Conservation (phyloP, 1,140 invertebrate species). For the Mycetomoellerius zeteki region DNA sequence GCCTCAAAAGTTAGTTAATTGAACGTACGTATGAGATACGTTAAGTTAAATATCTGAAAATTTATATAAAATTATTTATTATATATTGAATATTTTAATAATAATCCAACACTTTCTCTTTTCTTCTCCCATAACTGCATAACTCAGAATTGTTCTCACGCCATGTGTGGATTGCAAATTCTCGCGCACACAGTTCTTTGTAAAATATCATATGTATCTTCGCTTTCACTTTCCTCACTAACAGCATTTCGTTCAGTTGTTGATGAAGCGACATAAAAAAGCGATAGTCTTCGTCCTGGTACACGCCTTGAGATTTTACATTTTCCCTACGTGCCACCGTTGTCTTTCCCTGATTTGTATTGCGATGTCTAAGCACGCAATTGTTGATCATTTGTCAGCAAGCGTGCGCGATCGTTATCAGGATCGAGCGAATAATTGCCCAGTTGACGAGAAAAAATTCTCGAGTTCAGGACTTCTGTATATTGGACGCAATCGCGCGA, state of each 20-base stretch:
- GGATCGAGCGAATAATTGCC: neutral
- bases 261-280: conserved; percentile 64
- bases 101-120: neutral
- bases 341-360: neutral
- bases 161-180: neutral
- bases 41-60: neutral
- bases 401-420: neutral
- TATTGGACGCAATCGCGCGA: neutral
- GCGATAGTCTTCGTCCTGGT: conserved; percentile 21
- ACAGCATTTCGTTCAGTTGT: conserved; percentile 49
- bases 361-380: neutral
- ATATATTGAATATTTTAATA: conserved; percentile 29
- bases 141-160: conserved; percentile 32
- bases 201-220: conserved; percentile 62
- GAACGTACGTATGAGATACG: no score
- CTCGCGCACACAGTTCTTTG: conserved; percentile 35
- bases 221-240: conserved; percentile 63
- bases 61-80: conserved; percentile 10
- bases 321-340: neutral
- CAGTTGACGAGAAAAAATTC: neutral
- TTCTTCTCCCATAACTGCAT: neutral
- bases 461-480: neutral
- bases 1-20: neutral
- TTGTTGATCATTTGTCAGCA: neutral
- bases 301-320: neutral